Evolutionary conservation across 2,888 invertebrate genomes (phyloP).

Genomic region (Noctua pronuba): DNA sequence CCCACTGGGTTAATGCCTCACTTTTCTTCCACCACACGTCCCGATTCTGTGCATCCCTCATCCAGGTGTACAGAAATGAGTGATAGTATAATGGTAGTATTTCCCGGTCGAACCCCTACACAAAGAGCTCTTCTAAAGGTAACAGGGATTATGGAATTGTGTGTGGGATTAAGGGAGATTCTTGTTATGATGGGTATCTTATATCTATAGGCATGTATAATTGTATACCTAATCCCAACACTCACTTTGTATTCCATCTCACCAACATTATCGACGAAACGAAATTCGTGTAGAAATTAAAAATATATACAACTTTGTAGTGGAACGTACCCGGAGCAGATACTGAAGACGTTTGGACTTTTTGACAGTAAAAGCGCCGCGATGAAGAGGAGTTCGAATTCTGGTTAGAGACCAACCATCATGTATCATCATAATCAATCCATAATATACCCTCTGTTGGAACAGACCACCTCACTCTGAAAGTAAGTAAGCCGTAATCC

Average conservation of each 20-base stretch:
- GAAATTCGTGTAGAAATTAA: neutral
- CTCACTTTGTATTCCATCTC: neutral
- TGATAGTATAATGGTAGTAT: no score
- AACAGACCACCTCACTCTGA: neutral
- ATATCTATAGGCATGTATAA: neutral
- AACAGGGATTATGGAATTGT: neutral
- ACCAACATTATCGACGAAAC: neutral
- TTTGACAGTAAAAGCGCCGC: neutral
- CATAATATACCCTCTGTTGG: neutral
- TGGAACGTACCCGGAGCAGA: neutral
- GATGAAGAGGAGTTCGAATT: neutral
- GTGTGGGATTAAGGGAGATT: constrained; percentile 10
- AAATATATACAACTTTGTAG: neutral
- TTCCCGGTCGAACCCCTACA: neutral
- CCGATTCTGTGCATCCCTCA: no score
- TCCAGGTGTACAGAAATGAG: neutral
- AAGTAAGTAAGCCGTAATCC: neutral
- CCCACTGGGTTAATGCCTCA: no score
- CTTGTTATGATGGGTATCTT: neutral
- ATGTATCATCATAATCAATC: neutral
- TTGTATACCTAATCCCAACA: neutral
- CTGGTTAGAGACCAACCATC: neutral
- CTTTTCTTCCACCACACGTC: no score
- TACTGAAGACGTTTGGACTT: no score
- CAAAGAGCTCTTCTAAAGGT: neutral